A percentile compares a stretch with the other conserved stretches of the same genome.
Evolutionary conservation across 2,888 invertebrate genomes (phyloP).

Genomic region (Ypsolopha scabrella): DNA sequence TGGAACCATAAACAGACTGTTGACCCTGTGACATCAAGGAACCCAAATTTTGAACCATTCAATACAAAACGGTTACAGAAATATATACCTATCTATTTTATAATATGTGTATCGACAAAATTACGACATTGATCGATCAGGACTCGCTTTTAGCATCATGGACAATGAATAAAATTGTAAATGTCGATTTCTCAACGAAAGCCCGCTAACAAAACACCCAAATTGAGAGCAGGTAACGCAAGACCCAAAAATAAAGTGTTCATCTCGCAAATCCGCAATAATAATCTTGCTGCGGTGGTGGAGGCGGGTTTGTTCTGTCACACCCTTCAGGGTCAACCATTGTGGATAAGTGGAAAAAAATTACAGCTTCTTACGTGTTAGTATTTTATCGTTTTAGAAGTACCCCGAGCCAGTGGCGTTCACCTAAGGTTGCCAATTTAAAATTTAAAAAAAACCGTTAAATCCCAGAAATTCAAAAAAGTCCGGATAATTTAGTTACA

Average conservation of each 20-base stretch:
- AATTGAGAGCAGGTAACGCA: background rate
- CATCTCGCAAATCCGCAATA: background rate
- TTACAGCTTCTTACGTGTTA: too few relatives aligned
- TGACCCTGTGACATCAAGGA: conserved; percentile 26
- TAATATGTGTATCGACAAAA: too few relatives aligned
- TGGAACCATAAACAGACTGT: conserved; percentile 25
- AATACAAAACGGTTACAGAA: background rate
- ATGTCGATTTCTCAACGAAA: background rate
- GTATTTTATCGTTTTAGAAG: too few relatives aligned
- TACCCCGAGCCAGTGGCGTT: too few relatives aligned
- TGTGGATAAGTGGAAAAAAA: background rate
- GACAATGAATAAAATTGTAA: background rate
- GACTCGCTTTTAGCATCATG: too few relatives aligned
- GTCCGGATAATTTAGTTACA: too few relatives aligned
- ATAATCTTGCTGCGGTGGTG: background rate
- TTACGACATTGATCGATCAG: too few relatives aligned
- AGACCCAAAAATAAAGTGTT: background rate
- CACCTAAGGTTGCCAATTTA: too few relatives aligned
- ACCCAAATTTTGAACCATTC: background rate
- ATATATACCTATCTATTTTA: too few relatives aligned
- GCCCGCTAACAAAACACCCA: background rate
- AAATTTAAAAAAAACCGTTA: too few relatives aligned
- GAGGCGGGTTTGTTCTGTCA: background rate
- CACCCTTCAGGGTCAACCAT: background rate
- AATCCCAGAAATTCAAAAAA: too few relatives aligned